A percentile compares a stretch with the other conserved stretches of the same genome.
Evolutionary conservation across 2,888 invertebrate genomes (phyloP).

Genomic region (Phaonia tiefii): DNA sequence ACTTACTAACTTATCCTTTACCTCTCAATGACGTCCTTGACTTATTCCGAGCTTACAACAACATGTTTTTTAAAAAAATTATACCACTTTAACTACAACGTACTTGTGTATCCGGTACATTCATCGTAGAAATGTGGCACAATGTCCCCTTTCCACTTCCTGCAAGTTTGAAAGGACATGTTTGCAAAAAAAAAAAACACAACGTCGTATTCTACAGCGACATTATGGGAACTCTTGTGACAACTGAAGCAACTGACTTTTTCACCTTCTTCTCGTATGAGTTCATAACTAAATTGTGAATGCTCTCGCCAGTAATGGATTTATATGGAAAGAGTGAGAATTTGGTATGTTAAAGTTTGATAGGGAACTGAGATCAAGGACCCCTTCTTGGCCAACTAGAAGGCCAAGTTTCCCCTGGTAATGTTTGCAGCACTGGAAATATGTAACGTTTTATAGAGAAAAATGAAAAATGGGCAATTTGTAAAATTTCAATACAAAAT

Average conservation of each 20-base stretch:
- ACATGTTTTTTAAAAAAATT: constrained; percentile 19
- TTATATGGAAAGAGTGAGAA: too few species aligned
- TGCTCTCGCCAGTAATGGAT: neutral
- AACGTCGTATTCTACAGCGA: too few species aligned
- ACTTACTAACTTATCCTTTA: constrained; percentile 7
- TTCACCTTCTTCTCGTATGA: constrained; percentile 8
- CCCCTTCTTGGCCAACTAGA: too few species aligned
- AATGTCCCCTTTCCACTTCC: neutral
- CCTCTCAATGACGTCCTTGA: constrained; percentile 58
- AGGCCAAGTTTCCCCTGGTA: too few species aligned
- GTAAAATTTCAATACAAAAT: too few species aligned
- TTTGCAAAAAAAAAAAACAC: neutral
- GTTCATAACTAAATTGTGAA: neutral
- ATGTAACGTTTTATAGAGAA: too few species aligned
- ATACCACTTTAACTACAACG: constrained; percentile 20
- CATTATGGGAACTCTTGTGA: neutral
- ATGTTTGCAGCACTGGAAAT: too few species aligned
- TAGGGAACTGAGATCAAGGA: too few species aligned
- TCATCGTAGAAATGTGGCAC: neutral
- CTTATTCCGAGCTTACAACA: constrained; percentile 3
- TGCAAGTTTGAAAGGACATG: neutral
- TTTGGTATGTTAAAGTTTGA: too few species aligned
- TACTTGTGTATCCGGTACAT: constrained; percentile 23
- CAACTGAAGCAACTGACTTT: neutral
- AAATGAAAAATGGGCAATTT: too few species aligned